A percentile compares a stretch with the other conserved stretches of the same genome.
phyloP scores from a whole-genome alignment of 2,797 vertebrate genomes.

The Melanotaenia boesemani region DNA sequence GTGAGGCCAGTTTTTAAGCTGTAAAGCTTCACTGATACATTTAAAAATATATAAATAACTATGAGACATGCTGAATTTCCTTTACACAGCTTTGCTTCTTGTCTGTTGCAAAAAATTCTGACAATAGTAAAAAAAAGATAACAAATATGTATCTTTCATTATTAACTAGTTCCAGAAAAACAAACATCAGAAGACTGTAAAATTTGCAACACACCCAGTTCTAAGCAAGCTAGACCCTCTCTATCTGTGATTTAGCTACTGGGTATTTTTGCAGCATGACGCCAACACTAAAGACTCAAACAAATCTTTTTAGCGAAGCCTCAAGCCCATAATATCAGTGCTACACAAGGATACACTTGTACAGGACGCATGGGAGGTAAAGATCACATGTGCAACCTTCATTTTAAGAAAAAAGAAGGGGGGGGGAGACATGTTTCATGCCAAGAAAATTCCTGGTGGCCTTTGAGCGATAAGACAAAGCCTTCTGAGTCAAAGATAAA shows the following conservation, averaged over 20 bases:
- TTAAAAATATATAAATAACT: too few species aligned
- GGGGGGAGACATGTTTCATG: not conserved
- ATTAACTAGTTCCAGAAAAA: slow-evolving; percentile 29
- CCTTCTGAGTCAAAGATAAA: slow-evolving; percentile 52
- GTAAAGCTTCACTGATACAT: too few species aligned
- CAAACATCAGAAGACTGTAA: slow-evolving; percentile 13
- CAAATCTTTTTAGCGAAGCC: slow-evolving; percentile 25
- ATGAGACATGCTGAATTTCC: too few species aligned
- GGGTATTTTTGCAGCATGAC: slow-evolving; percentile 30
- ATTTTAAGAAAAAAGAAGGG: slow-evolving; percentile 16
- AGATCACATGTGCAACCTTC: slow-evolving; percentile 52
- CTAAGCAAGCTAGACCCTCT: slow-evolving; percentile 18
- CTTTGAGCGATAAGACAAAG: slow-evolving; percentile 48
- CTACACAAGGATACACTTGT: slow-evolving; percentile 34
- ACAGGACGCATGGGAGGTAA: slow-evolving; percentile 34
- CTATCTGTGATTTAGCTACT: slow-evolving; percentile 31
- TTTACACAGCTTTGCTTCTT: too few species aligned
- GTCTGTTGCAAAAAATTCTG: too few species aligned
- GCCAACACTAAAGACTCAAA: slow-evolving; percentile 31
- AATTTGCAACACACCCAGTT: slow-evolving; percentile 13
- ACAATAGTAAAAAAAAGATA: too few species aligned
- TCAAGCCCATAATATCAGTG: slow-evolving; percentile 27
- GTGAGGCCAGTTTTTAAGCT: too few species aligned
- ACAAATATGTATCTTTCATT: not conserved
- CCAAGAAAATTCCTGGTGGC: slow-evolving; percentile 43